Percentiles rank a stretch among this genome's conserved stretches.
These are phyloP conservation scores for Cynodonichthys magdalenae DNA, from an alignment of 2,797 vertebrate genomes.

Conservation along the genomic window DNA sequence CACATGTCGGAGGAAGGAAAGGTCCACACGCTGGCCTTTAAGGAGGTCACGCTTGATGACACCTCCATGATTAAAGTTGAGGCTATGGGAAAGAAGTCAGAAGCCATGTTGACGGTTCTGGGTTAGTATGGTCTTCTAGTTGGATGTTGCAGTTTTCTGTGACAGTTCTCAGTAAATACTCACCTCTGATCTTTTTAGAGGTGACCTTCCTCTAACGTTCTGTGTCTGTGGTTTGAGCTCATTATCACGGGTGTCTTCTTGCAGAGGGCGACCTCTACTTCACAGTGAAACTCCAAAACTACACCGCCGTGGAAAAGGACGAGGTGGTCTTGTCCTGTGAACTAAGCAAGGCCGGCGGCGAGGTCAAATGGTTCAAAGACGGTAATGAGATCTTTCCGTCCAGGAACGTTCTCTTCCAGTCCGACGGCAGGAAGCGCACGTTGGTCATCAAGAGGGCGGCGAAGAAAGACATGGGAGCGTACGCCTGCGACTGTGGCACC, in stretches of 20 bases:
- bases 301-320: conserved; percentile 93
- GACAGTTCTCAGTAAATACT: background rate
- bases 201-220: too few relatives aligned
- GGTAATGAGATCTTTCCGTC: conserved; percentile 90
- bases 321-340: conserved; percentile 92
- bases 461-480: conserved; percentile 87
- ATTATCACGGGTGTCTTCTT: conserved; percentile 62
- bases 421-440: conserved; percentile 89
- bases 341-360: conserved; percentile 90
- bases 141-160: background rate
- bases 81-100: conserved; percentile 86
- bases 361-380: conserved; percentile 95
- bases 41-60: conserved; percentile 93
- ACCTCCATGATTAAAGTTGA: conserved; percentile 94
- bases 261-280: conserved; percentile 98
- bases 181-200: background rate
- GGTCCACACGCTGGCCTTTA: conserved; percentile 89
- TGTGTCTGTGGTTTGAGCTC: background rate
- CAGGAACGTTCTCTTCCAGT: conserved; percentile 84
- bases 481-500: conserved; percentile 93
- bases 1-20: conserved; percentile 89
- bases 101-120: conserved; percentile 94
- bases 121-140: conserved; percentile 80
- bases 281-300: conserved; percentile 92
- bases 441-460: conserved; percentile 89